Percentiles rank a stretch among this genome's conserved stretches.
phyloP scores from a whole-genome alignment of 1,140 invertebrate species.

The Babylonia areolata region DNA sequence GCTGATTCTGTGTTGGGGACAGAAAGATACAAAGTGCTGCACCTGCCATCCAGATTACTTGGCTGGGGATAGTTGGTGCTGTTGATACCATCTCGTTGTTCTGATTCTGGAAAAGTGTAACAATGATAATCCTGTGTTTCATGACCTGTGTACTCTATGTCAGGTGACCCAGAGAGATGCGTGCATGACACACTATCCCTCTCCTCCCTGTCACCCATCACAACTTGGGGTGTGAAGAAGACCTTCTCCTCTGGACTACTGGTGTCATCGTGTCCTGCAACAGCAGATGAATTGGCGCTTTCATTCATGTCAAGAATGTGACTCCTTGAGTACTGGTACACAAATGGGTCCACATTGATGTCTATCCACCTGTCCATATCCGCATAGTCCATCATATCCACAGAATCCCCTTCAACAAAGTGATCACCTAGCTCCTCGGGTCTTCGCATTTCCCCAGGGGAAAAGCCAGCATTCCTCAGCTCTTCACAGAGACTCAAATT shows the following conservation, averaged over 20 bases:
- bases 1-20: neutral
- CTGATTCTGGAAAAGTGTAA: neutral
- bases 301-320: slow-evolving; percentile 5
- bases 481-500: slow-evolving; percentile 24
- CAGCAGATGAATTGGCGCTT: slow-evolving; percentile 24
- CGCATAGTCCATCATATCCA: neutral
- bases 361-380: neutral
- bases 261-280: neutral
- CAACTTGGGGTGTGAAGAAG: slow-evolving; percentile 12
- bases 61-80: neutral
- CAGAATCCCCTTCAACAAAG: neutral
- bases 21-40: neutral
- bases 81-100: neutral
- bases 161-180: neutral
- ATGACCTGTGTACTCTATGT: neutral
- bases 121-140: neutral
- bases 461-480: slow-evolving; percentile 35
- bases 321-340: neutral
- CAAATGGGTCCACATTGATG: neutral
- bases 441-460: neutral
- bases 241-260: neutral
- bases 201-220: neutral
- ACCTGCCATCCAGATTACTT: neutral
- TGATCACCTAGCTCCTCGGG: too few relatives aligned
- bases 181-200: neutral